A percentile compares a stretch with the other conserved stretches of the same genome.
Conservation (phyloP, 2,888 invertebrate species). For the Physocephala rufipes region DNA sequence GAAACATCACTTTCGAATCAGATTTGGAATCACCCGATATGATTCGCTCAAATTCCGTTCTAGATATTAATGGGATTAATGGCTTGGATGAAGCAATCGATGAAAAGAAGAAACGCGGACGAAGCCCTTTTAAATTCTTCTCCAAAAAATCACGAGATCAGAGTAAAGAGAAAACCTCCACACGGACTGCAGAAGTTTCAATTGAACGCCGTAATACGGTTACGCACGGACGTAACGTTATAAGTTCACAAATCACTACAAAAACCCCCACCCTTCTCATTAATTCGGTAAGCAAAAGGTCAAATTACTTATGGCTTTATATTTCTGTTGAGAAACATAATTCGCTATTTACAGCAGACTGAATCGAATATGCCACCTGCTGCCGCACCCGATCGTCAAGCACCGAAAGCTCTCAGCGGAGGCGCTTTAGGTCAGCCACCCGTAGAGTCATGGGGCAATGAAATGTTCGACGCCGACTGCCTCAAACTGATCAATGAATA, state of each 20-base stretch:
- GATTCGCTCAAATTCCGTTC: slow-evolving; percentile 79
- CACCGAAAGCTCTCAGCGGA: slow-evolving; percentile 75
- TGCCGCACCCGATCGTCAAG: slow-evolving; percentile 68
- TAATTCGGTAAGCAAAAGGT: slow-evolving; percentile 57
- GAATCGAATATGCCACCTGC: slow-evolving; percentile 58
- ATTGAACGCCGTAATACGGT: slow-evolving; percentile 64
- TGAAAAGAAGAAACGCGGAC: slow-evolving; percentile 79
- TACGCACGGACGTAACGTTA: slow-evolving; percentile 67
- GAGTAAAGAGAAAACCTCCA: slow-evolving; percentile 71
- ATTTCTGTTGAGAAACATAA: neutral
- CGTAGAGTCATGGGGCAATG: slow-evolving; percentile 84
- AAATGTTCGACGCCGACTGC: slow-evolving; percentile 87
- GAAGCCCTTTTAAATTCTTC: slow-evolving; percentile 94
- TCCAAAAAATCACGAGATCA: slow-evolving; percentile 79
- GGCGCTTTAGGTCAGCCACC: slow-evolving; percentile 72
- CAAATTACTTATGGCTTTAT: neutral
- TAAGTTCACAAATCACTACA: slow-evolving; percentile 66
- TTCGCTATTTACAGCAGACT: too few species aligned
- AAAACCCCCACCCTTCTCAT: slow-evolving; percentile 67
- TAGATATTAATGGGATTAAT: slow-evolving; percentile 66
- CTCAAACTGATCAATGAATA: slow-evolving; percentile 95
- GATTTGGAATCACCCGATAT: slow-evolving; percentile 65
- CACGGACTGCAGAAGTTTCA: slow-evolving; percentile 54
- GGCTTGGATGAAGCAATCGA: slow-evolving; percentile 73
- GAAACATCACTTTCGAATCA: slow-evolving; percentile 67